Conservation (phyloP, 1,140 invertebrate species). For the Camponotus floridanus region DNA sequence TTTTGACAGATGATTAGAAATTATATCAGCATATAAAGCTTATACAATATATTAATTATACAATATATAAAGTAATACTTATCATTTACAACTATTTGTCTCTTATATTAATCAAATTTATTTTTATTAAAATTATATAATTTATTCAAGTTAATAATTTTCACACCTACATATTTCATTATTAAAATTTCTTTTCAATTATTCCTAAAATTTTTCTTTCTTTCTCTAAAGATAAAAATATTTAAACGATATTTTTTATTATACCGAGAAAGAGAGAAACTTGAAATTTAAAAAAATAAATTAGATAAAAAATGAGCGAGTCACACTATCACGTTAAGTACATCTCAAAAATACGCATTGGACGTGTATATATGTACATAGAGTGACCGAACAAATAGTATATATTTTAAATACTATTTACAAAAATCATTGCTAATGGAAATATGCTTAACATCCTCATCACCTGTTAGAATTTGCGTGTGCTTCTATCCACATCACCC, state of each 20-base stretch:
- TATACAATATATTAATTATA: neutral
- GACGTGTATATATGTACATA: neutral
- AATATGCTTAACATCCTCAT: slow-evolving; percentile 11
- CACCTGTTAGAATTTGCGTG: slow-evolving; percentile 20
- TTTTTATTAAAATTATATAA: neutral
- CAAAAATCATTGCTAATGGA: neutral
- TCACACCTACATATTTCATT: neutral
- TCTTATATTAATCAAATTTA: neutral
- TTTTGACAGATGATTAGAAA: neutral
- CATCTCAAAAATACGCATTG: neutral
- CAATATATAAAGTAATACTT: neutral
- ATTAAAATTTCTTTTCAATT: neutral
- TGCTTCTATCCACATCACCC: slow-evolving; percentile 9
- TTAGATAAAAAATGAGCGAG: slow-evolving; percentile 12
- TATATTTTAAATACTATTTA: slow-evolving; percentile 23
- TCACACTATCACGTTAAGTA: neutral
- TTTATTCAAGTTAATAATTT: slow-evolving; percentile 16
- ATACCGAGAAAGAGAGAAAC: neutral
- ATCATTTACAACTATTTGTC: neutral
- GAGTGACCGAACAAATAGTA: slow-evolving; percentile 39
- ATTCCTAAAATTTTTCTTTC: neutral
- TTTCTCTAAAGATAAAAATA: neutral
- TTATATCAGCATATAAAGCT: neutral
- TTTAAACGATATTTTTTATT: neutral
- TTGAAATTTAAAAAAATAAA: neutral